Evolutionary conservation across 2,113 vertebrate genomes (phyloP), one percentile per base, ranked within the genome.

Genomic region (Pangasianodon hypophthalmus): DNA sequence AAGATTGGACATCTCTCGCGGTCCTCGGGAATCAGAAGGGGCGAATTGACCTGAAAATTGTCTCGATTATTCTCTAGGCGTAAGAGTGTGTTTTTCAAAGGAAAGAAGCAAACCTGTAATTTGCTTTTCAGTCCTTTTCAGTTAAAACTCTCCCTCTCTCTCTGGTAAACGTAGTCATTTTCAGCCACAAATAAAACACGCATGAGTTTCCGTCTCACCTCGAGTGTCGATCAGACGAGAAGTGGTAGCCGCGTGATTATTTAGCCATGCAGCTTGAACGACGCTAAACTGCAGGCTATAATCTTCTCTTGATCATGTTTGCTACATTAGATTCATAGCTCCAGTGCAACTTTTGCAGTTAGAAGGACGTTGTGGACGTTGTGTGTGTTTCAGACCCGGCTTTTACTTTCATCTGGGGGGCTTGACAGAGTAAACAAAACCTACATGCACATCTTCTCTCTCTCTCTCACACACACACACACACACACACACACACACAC

Each of bases 381-480:
- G 5, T 8, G 71, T 21, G 2, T 18, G 26, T n/a, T n/a, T 54
- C 11, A 11, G 32, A 24, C 54, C 32, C 41, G 2, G 58, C 10
- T 14, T 44, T 62, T 46, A 11, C 56, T 84, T 46, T 84, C 16
- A 29, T 62, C 82, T 84, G 21, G 1, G 79, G n/a, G 21, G 26
- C 67, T 71, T 87, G 85, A 85, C 88, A 69, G 88, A 75, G 58
- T 69, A 89, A 92, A 90, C 89, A 88, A 86, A 77, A 92, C 88
- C 84, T 88, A 54, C 86, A 21, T 41, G 29, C 13, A 54, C 14
- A 3, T 83, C 41, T 41, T 84, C 32, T 41, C 5, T 21, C n/a
- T 56, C n/a, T 0, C 18, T 37, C 29, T 0, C 67, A 26, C 88
- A 50, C 77, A 7, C 7, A 29, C 37, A 62, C 82, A 67, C 79